Percentiles rank a stretch among this genome's conserved stretches.
Conservation (phyloP, 2,797 vertebrate species). For the Otolemur crassicaudatus region DNA sequence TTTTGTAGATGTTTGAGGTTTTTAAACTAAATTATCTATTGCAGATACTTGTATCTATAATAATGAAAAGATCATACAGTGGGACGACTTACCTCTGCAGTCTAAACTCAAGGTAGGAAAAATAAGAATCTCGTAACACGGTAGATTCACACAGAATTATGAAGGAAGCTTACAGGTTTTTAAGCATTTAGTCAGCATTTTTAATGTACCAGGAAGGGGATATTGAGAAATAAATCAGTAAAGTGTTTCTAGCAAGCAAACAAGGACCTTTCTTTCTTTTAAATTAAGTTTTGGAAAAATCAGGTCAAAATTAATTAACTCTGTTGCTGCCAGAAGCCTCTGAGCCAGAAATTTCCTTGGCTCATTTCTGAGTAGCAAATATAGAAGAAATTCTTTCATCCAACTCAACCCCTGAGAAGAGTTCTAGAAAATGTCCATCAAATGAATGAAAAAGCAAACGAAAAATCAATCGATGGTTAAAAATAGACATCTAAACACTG, state of each 20-base stretch:
- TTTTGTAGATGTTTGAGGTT: background rate
- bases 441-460: constrained; percentile 51
- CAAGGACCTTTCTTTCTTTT: background rate
- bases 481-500: background rate
- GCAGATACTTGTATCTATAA: background rate
- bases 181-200: constrained; percentile 43
- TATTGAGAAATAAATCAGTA: constrained; percentile 52
- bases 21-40: constrained; percentile 26
- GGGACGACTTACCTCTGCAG: constrained; percentile 17
- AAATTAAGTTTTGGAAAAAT: constrained; percentile 46
- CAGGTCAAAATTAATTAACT: constrained; percentile 40
- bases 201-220: background rate
- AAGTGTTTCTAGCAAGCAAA: constrained; percentile 36
- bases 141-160: constrained; percentile 63
- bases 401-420: background rate
- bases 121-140: constrained; percentile 69
- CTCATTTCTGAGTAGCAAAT: constrained; percentile 27
- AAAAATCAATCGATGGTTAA: constrained; percentile 28
- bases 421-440: background rate
- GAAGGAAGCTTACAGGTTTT: constrained; percentile 57
- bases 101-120: constrained; percentile 55
- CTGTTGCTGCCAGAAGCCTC: background rate
- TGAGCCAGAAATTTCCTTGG: background rate
- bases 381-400: constrained; percentile 4
- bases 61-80: constrained; percentile 2